Conservation (phyloP, 2,113 vertebrate genomes). For the Ptychochromis oligacanthus region DNA sequence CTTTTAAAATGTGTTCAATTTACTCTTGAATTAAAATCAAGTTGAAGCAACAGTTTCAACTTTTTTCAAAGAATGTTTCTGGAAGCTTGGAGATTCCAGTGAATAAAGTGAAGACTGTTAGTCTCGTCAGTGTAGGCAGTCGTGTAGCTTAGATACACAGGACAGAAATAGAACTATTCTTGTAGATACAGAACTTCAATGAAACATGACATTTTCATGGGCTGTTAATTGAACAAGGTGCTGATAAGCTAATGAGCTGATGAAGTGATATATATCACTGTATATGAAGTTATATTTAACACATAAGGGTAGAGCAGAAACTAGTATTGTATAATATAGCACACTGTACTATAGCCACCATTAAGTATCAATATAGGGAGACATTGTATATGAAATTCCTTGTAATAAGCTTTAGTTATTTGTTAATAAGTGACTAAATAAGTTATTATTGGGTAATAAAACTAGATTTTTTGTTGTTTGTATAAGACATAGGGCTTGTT, state of each 20-base stretch:
- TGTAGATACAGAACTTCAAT: background rate
- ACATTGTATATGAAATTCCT: background rate
- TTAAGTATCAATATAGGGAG: background rate
- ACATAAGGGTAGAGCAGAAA: accelerated
- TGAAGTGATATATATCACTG: background rate
- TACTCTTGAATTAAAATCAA: background rate
- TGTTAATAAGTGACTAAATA: background rate
- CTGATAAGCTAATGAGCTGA: background rate
- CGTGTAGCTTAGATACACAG: background rate
- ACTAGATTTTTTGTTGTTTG: background rate
- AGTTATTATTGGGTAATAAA: background rate
- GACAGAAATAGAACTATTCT: background rate
- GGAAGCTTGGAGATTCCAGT: background rate
- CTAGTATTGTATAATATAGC: background rate
- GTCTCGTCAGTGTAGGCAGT: background rate
- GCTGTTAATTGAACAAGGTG: background rate
- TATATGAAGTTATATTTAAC: background rate
- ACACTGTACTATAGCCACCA: background rate
- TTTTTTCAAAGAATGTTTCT: background rate
- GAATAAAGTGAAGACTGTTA: background rate
- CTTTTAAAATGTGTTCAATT: background rate
- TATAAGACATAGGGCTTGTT: background rate
- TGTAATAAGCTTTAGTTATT: background rate
- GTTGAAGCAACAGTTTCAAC: background rate
- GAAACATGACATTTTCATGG: background rate